Conservation (phyloP, 2,888 invertebrate genomes). For the Megalurothrips usitatus region DNA sequence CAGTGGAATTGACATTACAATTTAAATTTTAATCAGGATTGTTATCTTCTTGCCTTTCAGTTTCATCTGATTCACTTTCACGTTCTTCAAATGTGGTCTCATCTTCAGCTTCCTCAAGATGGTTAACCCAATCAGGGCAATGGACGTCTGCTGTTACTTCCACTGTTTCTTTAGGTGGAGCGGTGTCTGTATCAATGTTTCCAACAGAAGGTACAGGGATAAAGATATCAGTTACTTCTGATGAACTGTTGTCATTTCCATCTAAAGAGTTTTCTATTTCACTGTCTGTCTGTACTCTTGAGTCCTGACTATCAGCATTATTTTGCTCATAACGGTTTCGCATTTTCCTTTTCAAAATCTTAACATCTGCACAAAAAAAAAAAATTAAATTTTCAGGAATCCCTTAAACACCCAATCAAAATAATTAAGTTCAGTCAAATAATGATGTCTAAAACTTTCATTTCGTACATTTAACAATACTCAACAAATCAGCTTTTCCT, state of each 20-base stretch:
- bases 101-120: too few relatives aligned
- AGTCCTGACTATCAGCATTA: not conserved
- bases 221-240: not conserved
- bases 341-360: not conserved
- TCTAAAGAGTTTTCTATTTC: not conserved
- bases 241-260: not conserved
- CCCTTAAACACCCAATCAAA: not conserved
- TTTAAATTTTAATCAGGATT: too few relatives aligned
- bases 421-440: not conserved
- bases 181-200: too few relatives aligned
- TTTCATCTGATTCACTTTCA: too few relatives aligned
- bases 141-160: too few relatives aligned
- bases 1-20: too few relatives aligned
- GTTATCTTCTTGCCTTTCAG: too few relatives aligned
- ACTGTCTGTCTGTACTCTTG: not conserved
- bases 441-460: too few relatives aligned
- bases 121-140: too few relatives aligned
- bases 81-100: too few relatives aligned
- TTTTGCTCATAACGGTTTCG: slow-evolving; percentile 3
- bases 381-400: not conserved
- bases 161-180: too few relatives aligned
- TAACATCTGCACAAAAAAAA: not conserved
- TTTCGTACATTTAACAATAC: not conserved
- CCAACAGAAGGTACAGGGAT: not conserved
- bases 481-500: not conserved